phyloP scores from a whole-genome alignment of 2,113 vertebrate species.

The Daphoenositta chrysoptera region DNA sequence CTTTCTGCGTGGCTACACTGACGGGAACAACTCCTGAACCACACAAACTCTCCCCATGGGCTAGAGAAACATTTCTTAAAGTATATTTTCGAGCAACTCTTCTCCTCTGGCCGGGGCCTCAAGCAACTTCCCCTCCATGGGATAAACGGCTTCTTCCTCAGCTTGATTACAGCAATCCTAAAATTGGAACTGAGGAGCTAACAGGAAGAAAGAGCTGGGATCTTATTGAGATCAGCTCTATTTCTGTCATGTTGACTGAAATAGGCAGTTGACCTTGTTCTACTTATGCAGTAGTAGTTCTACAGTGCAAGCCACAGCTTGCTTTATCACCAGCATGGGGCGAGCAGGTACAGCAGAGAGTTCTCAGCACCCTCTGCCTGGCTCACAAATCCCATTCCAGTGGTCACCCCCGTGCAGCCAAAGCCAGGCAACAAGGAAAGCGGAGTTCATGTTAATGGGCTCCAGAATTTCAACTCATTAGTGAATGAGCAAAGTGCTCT shows the following conservation, averaged over 20 bases:
- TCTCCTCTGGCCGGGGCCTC: neutral
- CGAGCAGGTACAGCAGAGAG: neutral
- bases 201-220: conserved; percentile 44
- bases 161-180: conserved; percentile 47
- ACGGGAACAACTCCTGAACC: neutral
- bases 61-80: neutral
- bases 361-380: neutral
- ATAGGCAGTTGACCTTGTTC: conserved; percentile 48
- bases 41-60: neutral
- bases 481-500: neutral
- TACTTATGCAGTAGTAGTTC: conserved; percentile 19
- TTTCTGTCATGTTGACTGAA: conserved; percentile 53
- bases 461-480: neutral
- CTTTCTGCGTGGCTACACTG: neutral
- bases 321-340: neutral
- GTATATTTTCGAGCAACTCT: neutral
- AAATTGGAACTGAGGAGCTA: conserved; percentile 43
- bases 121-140: neutral
- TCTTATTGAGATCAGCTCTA: conserved; percentile 54
- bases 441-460: neutral
- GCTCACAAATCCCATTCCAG: neutral
- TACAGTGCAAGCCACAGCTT: neutral
- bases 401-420: rapidly evolving
- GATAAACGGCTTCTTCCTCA: conserved; percentile 1
- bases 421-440: neutral